Base-by-base conservation (phyloP, 2,888 invertebrate species). In the Amphimallon solstitiale region DNA sequence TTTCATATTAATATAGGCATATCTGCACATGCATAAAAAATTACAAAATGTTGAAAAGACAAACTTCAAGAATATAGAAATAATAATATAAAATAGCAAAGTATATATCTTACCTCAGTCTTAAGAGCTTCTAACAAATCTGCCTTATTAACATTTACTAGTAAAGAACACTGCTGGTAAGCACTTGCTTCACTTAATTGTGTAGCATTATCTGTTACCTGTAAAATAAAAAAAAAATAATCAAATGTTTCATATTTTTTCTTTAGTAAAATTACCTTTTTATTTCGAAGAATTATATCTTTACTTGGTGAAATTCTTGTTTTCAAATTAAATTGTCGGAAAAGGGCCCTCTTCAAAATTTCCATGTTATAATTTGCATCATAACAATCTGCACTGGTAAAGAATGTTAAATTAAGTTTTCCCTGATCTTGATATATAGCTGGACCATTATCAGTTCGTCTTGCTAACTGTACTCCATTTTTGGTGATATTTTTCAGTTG, bases 111-210 rank as follows among this genome's bases (percentile, higher is more conserved):
- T 85, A 93, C 93, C 85, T 92, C 89, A 79, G 89, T 87, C 80
- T 89, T 92, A 67, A 95, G 86, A 65, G 92, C 87, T 74, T 88
- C 86, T 74, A 88, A 89, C 79, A 95, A 85, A 80, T 89, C 87
- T 71, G 87, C 81, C 83, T 93, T 92, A 80, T 95, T 91, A 70
- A 92, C 92, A 77, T 93, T 89, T 68, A 97, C 92, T 80, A 98
- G 86, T 72, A 99, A 87, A 2, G 98, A 98, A 83, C 97, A 97
- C 82, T 98, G 98, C 81, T 99, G 98, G 85, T 98, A 99, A n/a
- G 95, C 93, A 77, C 92, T 91, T 7, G 91, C 87, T 71, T 90
- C 87, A 66, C 95, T 95, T 66, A 98, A 85, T 84, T 96, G 96
- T 0, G 97, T 92, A 52, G 98, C 97, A 54, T 97, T 97, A 73